Conservation (phyloP, 2,797 vertebrate species). For the Tinamus major region DNA sequence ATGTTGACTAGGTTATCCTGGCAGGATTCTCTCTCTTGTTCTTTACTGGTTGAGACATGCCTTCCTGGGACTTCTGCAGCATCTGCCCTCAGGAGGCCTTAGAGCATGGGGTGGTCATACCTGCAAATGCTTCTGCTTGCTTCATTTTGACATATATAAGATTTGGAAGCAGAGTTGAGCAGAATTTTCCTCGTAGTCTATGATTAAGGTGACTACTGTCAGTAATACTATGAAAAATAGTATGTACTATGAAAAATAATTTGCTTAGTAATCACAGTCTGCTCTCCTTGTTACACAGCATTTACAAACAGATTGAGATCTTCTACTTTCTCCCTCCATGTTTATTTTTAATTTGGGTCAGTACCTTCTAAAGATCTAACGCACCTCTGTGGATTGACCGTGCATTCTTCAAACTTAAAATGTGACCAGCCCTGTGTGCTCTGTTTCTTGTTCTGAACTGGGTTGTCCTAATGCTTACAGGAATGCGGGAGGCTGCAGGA, state of each 20-base stretch:
- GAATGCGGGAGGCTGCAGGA: not conserved
- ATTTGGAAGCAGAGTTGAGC: not conserved
- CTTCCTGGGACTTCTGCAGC: not conserved
- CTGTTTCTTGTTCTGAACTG: not conserved
- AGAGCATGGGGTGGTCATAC: not conserved
- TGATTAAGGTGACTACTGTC: not conserved
- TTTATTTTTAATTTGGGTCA: not conserved
- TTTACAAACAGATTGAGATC: not conserved
- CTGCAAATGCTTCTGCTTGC: not conserved
- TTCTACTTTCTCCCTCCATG: not conserved
- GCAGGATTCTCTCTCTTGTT: not conserved
- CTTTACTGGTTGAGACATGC: not conserved
- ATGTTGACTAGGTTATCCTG: not conserved
- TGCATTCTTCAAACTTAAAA: not conserved
- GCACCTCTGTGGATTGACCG: not conserved
- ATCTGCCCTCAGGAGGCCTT: not conserved
- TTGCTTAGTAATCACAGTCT: not conserved
- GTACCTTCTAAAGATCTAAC: not conserved
- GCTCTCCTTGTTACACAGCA: not conserved
- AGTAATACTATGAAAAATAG: no score
- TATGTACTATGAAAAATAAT: not conserved
- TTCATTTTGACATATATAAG: not conserved
- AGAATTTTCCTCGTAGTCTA: not conserved
- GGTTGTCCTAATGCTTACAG: not conserved
- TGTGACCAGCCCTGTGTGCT: not conserved